Base-by-base conservation (phyloP, 2,113 vertebrate species). In the Choloepus hoffmanni region DNA sequence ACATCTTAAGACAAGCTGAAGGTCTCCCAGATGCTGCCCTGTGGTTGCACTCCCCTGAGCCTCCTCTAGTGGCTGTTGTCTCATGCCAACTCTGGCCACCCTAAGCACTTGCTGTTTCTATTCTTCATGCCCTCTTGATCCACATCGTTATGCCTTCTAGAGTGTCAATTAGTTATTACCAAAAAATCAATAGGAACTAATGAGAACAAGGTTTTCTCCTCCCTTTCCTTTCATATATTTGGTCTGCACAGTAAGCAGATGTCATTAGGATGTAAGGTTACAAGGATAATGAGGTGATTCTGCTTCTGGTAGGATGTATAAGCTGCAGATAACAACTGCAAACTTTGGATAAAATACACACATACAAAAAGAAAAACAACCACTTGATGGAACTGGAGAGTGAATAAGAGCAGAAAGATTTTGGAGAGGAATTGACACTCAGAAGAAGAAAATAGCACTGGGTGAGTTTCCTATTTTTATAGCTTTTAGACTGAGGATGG, bases 131-230 rank as follows among this genome's bases (percentile, higher is more conserved):
- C 67, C 67, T 82, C 58, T 90, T 82, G 40, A 87, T 76, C 62
- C 89, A 85, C 24, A 91, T 78, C 12, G 91, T 67, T 74, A 67
- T 89, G 68, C 13, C 60, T 90, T 78, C 50, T 53, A 88, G 89
- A 72, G 26, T 79, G 16, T 48, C 58, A 65, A 30, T 40, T 83
- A 73, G 3, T 40, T n/a, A 63, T 76, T 83, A 55, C 88, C 0
- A 1, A 60, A 33, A 94, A 78, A 88, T 36, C 40, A 85, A 28
- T 24, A 43, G 45, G 50, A 92, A 53, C 50, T 62, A 65, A 74
- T 65, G 40, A 94, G 45, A 79, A 84, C 14, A 60, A 92, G 19
- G 26, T 92, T 68, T 79, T 50, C 0, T 84, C 11, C 30, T 70
- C 48, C 2, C 5, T 62, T 82, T 8, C 15, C 12, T 85, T 85